These are phyloP conservation scores for Todiramphus chloris DNA, from an alignment of 2,113 vertebrate species.

Conservation along the genomic window DNA sequence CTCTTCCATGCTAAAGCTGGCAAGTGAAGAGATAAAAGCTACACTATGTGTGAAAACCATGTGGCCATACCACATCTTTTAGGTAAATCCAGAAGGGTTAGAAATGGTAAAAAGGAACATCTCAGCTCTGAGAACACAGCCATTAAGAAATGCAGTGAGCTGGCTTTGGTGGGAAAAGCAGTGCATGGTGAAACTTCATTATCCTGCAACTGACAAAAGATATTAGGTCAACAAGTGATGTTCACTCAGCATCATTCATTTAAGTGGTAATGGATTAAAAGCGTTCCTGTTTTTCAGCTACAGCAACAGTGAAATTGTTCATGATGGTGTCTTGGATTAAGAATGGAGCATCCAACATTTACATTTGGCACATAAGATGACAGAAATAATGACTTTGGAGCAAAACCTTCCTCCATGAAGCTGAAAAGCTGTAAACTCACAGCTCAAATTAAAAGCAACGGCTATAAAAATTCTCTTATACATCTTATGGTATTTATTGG, in stretches of 20 bases:
- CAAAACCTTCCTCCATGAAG: neutral
- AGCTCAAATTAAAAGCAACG: slow-evolving; percentile 32
- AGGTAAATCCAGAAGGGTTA: neutral
- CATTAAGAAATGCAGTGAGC: neutral
- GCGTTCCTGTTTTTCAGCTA: neutral
- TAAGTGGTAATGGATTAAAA: neutral
- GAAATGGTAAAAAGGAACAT: neutral
- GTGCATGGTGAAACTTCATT: neutral
- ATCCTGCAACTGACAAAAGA: neutral
- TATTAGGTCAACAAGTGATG: neutral
- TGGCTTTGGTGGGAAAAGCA: neutral
- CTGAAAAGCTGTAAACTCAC: slow-evolving; percentile 8
- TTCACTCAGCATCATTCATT: neutral
- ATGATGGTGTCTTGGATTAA: neutral
- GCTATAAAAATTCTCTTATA: slow-evolving; percentile 28
- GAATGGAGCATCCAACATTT: neutral
- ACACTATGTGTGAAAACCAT: neutral
- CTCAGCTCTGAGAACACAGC: neutral
- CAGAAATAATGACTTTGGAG: neutral
- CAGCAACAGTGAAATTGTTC: neutral
- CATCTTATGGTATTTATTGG: slow-evolving; percentile 23
- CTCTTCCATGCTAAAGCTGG: neutral
- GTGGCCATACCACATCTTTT: neutral
- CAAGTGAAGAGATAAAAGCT: neutral
- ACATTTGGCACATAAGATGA: neutral